Conservation (phyloP, 2,888 invertebrate species). For the Clistopyga incitator region DNA sequence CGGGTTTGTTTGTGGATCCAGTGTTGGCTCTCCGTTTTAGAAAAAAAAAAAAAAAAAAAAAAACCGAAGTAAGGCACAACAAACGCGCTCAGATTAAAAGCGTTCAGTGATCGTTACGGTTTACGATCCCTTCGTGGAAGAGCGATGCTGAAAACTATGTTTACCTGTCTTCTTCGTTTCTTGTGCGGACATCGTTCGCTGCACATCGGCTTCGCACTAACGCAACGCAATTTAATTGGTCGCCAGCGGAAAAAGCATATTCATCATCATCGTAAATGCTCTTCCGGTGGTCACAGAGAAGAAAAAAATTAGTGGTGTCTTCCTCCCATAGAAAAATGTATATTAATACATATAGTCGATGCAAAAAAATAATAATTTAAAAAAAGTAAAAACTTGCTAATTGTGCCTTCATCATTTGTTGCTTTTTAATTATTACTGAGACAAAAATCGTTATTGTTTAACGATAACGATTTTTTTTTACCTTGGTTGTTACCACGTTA, state of each 20-base stretch:
- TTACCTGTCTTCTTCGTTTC: constrained; percentile 18
- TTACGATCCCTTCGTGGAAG: constrained; percentile 42
- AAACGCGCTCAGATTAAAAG: constrained; percentile 35
- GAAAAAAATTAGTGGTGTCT: neutral
- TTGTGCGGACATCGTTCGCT: constrained; percentile 8
- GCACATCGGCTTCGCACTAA: neutral
- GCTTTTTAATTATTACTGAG: too few species aligned
- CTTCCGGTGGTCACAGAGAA: neutral
- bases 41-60: constrained; percentile 8
- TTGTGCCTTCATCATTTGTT: too few species aligned
- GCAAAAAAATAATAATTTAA: too few species aligned
- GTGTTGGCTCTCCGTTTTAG: neutral
- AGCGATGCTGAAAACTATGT: constrained; percentile 23
- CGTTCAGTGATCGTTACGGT: constrained; percentile 33
- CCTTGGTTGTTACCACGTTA: too few species aligned
- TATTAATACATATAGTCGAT: too few species aligned
- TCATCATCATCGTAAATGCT: neutral
- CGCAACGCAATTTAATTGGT: neutral
- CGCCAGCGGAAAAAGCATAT: neutral
- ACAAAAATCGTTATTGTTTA: too few species aligned
- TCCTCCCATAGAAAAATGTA: too few species aligned
- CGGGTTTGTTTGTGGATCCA: neutral
- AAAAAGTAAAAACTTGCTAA: too few species aligned
- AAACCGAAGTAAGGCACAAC: constrained; percentile 20
- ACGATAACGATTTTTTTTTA: too few species aligned